A percentile compares a stretch with the other conserved stretches of the same genome.
phyloP scores from a whole-genome alignment of 1,140 invertebrate genomes.

The Aplysia californica region DNA sequence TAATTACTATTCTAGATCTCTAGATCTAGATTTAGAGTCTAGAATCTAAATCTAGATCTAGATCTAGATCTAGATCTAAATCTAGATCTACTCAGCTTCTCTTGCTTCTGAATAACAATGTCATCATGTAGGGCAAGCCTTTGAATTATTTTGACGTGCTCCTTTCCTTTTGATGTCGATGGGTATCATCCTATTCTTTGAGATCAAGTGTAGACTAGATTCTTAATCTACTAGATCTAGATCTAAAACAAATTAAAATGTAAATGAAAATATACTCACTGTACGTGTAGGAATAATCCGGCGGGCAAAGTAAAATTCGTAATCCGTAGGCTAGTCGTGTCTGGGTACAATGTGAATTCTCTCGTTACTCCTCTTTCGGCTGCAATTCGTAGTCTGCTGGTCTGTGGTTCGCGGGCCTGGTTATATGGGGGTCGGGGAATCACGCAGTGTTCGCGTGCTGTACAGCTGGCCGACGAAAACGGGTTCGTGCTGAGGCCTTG shows the following conservation, averaged over 20 bases:
- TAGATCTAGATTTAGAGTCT: not conserved
- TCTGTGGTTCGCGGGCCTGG: not conserved
- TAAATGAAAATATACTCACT: not conserved
- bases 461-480: conserved; percentile 12
- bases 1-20: not conserved
- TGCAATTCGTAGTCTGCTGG: not conserved
- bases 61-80: not conserved
- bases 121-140: no score
- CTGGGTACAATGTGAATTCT: not conserved
- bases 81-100: not conserved
- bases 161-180: not conserved
- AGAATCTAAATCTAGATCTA: not conserved
- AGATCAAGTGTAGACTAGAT: not conserved
- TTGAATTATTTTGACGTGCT: no score
- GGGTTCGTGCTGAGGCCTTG: conserved; percentile 10
- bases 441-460: conserved; percentile 38
- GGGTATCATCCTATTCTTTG: not conserved
- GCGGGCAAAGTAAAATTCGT: not conserved
- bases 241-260: not conserved
- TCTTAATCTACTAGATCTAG: conserved; percentile 8
- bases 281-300: not conserved
- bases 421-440: conserved; percentile 29
- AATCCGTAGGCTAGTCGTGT: not conserved
- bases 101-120: no score
- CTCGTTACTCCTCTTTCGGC: not conserved